Evolutionary conservation across 2,797 vertebrate genomes (phyloP).

Genomic region (Sylvilagus floridanus): DNA sequence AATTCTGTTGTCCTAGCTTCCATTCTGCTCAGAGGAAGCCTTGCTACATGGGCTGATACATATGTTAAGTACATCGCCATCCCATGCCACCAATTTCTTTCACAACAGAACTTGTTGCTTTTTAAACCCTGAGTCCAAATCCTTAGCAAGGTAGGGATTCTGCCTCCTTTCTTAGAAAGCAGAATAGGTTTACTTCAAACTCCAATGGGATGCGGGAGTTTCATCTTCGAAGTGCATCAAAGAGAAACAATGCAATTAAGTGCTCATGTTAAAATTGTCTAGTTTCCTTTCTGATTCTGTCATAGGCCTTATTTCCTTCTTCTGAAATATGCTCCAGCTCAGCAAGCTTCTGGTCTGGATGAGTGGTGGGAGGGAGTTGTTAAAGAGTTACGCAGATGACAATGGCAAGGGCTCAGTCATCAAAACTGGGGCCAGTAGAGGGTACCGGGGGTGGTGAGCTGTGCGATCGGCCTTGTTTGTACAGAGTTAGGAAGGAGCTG

Average conservation of each 20-base stretch:
- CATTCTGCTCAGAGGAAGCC: not conserved
- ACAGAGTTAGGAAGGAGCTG: not conserved
- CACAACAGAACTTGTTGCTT: not conserved
- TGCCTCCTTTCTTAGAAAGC: not conserved
- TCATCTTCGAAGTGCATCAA: not conserved
- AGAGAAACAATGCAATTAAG: not conserved
- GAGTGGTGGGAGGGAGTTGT: not conserved
- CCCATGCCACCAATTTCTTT: not conserved
- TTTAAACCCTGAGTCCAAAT: not conserved
- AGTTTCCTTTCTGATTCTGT: not conserved
- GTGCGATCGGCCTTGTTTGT: not conserved
- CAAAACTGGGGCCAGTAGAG: not conserved
- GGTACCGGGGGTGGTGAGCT: not conserved
- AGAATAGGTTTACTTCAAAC: not conserved
- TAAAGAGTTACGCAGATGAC: not conserved
- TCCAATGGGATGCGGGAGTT: not conserved
- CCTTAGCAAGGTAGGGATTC: not conserved
- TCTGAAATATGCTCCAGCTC: not conserved
- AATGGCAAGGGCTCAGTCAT: not conserved
- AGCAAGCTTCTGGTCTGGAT: not conserved
- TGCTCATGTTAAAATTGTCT: conserved; percentile 31
- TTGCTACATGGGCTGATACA: not conserved
- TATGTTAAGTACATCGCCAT: not conserved
- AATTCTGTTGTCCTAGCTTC: not conserved
- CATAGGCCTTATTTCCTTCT: conserved; percentile 1